These are phyloP conservation scores for Xestoiulus laeticollis DNA, from an alignment of 2,888 invertebrate genomes.

Conservation along the genomic window DNA sequence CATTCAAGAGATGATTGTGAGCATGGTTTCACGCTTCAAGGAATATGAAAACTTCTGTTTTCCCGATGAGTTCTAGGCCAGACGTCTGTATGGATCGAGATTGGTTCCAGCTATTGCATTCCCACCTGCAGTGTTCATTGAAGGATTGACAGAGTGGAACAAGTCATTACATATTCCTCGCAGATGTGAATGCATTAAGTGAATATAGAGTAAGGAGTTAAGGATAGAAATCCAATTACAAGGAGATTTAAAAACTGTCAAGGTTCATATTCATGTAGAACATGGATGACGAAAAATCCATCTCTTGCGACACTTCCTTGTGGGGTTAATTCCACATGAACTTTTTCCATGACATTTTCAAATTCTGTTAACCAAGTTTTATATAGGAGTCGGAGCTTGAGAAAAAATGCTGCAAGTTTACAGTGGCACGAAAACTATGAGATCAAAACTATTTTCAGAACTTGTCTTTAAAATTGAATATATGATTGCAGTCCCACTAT, in stretches of 20 bases:
- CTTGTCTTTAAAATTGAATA: no score
- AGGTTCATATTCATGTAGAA: not conserved
- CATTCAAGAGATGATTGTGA: constrained; percentile 29
- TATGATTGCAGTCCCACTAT: no score
- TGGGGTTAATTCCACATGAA: not conserved
- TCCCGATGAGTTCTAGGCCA: constrained; percentile 5
- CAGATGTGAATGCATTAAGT: not conserved
- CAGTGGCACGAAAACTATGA: no score
- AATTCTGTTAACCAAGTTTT: no score
- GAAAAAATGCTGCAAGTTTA: no score
- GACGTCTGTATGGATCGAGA: not conserved
- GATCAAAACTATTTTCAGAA: no score
- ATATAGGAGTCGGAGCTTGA: no score
- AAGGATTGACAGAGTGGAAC: not conserved
- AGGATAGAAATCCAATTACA: constrained; percentile 14
- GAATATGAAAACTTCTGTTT: constrained; percentile 29
- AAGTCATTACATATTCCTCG: not conserved
- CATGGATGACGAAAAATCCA: not conserved
- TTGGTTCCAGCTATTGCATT: not conserved
- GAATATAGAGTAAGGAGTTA: not conserved
- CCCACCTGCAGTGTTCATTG: not conserved
- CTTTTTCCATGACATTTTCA: no score
- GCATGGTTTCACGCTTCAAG: constrained; percentile 16
- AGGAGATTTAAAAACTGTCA: not conserved
- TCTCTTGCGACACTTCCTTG: not conserved